phyloP scores from a whole-genome alignment of 1,140 invertebrate genomes.

The Semibalanus balanoides region DNA sequence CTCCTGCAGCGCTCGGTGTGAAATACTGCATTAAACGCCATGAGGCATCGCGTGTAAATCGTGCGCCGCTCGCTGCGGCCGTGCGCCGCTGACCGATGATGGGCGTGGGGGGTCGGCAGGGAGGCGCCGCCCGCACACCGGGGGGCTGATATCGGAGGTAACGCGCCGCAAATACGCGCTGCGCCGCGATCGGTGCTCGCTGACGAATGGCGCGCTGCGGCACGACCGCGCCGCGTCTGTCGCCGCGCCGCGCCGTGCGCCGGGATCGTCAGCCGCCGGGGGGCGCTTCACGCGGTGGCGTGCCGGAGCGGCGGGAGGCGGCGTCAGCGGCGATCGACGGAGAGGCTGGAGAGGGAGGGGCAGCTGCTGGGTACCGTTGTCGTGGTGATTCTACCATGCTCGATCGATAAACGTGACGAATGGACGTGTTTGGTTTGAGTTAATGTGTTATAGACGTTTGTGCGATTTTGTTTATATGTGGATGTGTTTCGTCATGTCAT shows the following conservation, averaged over 20 bases:
- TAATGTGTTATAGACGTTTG: no score
- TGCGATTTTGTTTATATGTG: no score
- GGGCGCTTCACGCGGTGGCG: no score
- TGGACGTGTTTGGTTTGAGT: no score
- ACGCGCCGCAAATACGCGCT: background rate
- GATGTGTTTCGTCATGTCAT: no score
- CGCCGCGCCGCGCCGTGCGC: no score
- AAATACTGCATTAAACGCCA: slow-evolving; percentile 2
- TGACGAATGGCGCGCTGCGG: background rate
- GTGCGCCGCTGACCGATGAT: background rate
- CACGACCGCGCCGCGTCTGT: background rate
- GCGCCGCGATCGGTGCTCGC: no score
- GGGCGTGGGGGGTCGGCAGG: no score
- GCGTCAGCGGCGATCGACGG: no score
- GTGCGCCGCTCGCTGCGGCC: no score
- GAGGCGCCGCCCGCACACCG: background rate
- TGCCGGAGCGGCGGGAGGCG: background rate
- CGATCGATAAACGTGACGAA: no score
- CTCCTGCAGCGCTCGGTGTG: background rate
- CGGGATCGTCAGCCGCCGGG: background rate
- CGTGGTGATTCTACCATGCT: no score
- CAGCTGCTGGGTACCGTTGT: background rate
- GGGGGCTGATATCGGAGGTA: background rate
- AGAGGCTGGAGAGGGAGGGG: background rate
- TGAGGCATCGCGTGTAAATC: background rate